These are phyloP conservation scores for Lasioglossum figueresi DNA, from an alignment of 2,888 invertebrate species.

Conservation along the genomic window DNA sequence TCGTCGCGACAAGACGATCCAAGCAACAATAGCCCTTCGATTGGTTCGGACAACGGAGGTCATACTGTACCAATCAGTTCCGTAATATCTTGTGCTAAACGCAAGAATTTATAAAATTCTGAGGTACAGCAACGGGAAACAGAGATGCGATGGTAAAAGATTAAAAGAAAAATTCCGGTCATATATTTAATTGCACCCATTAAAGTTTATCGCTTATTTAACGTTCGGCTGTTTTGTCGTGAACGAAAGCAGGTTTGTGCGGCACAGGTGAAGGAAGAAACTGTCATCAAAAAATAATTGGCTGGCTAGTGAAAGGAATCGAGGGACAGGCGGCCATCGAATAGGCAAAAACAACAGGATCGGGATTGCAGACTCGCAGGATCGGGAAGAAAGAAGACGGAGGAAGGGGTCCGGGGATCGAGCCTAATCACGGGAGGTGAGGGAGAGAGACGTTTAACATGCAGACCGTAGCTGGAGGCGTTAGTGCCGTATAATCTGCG, in stretches of 20 bases:
- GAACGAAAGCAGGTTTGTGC: background rate
- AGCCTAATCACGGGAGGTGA: conserved; percentile 60
- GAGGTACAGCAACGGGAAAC: background rate
- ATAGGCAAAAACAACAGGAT: conserved; percentile 43
- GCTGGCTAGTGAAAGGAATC: conserved; percentile 20
- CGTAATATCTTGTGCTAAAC: too few species aligned
- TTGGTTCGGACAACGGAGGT: too few species aligned
- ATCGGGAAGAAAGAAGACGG: conserved; percentile 41
- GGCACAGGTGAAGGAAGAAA: background rate
- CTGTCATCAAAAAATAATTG: background rate
- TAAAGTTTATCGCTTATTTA: background rate
- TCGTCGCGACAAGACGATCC: too few species aligned
- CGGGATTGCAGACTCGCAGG: conserved; percentile 32
- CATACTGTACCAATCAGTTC: too few species aligned
- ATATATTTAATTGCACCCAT: background rate
- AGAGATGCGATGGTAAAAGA: background rate
- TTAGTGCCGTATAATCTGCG: conserved; percentile 78
- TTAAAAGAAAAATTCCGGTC: background rate
- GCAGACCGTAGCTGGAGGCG: conserved; percentile 72
- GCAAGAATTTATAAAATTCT: too few species aligned
- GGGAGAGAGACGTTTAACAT: conserved; percentile 72
- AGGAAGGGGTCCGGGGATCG: conserved; percentile 34
- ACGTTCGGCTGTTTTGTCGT: background rate
- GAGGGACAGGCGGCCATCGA: conserved; percentile 19
- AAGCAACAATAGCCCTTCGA: too few species aligned